A percentile compares a stretch with the other conserved stretches of the same genome.
Conservation (phyloP, 1,140 invertebrate species). For the Sesamia nonagrioides region DNA sequence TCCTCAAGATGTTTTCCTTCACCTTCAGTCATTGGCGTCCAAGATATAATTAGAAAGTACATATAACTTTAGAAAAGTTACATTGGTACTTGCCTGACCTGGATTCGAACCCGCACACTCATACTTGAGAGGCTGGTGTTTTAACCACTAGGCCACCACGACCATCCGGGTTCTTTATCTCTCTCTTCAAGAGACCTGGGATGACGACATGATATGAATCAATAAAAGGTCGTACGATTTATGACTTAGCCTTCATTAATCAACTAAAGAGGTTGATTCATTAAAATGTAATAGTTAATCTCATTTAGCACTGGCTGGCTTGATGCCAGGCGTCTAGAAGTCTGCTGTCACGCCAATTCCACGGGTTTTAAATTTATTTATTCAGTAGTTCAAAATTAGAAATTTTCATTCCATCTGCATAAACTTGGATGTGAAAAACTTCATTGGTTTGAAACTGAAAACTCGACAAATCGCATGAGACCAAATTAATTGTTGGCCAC, state of each 20-base stretch:
- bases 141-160: no score
- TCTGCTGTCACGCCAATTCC: constrained; percentile 9
- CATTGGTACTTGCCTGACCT: no score
- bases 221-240: not conserved
- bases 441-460: not conserved
- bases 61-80: no score
- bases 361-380: not conserved
- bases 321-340: constrained; percentile 1
- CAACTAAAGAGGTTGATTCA: not conserved
- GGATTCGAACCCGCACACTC: no score
- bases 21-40: no score
- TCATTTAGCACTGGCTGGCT: constrained; percentile 20
- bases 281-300: constrained; percentile 19
- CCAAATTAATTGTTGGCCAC: not conserved
- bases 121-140: no score
- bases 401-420: not conserved
- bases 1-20: no score
- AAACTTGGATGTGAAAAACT: not conserved
- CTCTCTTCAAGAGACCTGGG: not conserved
- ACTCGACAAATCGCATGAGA: not conserved
- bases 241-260: not conserved
- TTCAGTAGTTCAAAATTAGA: not conserved
- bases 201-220: not conserved
- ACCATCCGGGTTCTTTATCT: no score
- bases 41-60: no score